A percentile compares a stretch with the other conserved stretches of the same genome.
Conservation (phyloP, 1,140 invertebrate genomes). For the Drosophila ananassae region DNA sequence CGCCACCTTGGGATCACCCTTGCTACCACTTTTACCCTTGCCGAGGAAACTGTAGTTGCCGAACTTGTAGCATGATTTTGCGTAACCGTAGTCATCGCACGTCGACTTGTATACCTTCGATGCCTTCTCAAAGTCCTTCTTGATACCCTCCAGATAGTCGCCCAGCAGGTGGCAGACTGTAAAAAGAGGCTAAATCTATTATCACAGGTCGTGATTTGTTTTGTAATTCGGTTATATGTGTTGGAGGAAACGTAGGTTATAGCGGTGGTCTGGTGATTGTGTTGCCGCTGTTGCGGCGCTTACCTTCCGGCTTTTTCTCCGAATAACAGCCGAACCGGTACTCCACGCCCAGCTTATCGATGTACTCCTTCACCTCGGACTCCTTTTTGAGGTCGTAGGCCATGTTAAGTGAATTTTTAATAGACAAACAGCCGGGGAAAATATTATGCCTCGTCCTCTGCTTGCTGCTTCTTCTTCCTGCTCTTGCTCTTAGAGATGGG, state of each 20-base stretch:
- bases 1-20: constrained; percentile 85
- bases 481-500: background rate
- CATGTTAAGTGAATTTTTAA: constrained; percentile 78
- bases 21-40: constrained; percentile 85
- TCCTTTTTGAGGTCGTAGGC: constrained; percentile 91
- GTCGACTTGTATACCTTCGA: constrained; percentile 91
- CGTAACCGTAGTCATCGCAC: constrained; percentile 92
- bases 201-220: constrained; percentile 20
- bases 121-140: constrained; percentile 91
- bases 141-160: constrained; percentile 93
- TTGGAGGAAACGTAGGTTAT: constrained; percentile 61
- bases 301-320: constrained; percentile 92
- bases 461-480: constrained; percentile 1
- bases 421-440: constrained; percentile 4
- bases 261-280: constrained; percentile 17
- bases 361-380: constrained; percentile 93
- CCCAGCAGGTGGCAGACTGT: constrained; percentile 95
- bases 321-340: constrained; percentile 95
- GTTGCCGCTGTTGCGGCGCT: constrained; percentile 26
- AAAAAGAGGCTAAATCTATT: constrained; percentile 3
- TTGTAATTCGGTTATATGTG: constrained; percentile 50
- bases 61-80: constrained; percentile 93
- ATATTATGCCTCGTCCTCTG: constrained; percentile 1
- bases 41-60: constrained; percentile 89
- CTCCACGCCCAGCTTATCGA: constrained; percentile 95